Evolutionary conservation across 2,797 vertebrate genomes (phyloP).

Genomic region (Zalophus californianus): DNA sequence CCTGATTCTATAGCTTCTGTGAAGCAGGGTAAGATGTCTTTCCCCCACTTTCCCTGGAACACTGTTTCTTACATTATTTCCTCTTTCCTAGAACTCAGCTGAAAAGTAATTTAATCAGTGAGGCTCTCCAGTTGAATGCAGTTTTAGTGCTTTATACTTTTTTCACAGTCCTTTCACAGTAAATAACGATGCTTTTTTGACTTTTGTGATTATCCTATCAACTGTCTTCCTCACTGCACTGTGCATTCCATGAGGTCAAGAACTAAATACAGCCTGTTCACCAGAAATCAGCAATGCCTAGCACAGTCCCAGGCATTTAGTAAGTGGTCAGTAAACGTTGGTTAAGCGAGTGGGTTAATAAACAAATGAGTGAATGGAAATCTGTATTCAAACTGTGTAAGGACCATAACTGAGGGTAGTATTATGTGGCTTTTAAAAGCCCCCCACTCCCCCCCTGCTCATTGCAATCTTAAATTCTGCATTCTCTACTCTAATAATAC

Average conservation of each 20-base stretch:
- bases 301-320: not conserved
- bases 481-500: slow-evolving; percentile 4
- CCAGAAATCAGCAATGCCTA: not conserved
- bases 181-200: not conserved
- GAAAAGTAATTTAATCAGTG: slow-evolving; percentile 45
- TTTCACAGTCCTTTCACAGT: slow-evolving; percentile 7
- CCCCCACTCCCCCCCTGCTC: not conserved
- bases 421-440: not conserved
- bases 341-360: not conserved
- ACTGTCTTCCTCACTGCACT: not conserved
- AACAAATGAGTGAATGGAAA: not conserved
- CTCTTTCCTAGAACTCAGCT: not conserved
- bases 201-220: not conserved
- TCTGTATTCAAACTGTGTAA: not conserved
- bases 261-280: not conserved
- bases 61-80: slow-evolving; percentile 28
- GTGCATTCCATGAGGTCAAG: not conserved
- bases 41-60: not conserved
- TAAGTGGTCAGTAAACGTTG: not conserved
- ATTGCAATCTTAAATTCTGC: not conserved
- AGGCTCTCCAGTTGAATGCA: not conserved
- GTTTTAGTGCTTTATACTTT: not conserved
- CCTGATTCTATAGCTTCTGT: not conserved
- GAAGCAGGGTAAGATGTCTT: not conserved
- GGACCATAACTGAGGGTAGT: not conserved